phyloP scores from a whole-genome alignment of 2,113 vertebrate genomes.

The Sebastes fasciatus region DNA sequence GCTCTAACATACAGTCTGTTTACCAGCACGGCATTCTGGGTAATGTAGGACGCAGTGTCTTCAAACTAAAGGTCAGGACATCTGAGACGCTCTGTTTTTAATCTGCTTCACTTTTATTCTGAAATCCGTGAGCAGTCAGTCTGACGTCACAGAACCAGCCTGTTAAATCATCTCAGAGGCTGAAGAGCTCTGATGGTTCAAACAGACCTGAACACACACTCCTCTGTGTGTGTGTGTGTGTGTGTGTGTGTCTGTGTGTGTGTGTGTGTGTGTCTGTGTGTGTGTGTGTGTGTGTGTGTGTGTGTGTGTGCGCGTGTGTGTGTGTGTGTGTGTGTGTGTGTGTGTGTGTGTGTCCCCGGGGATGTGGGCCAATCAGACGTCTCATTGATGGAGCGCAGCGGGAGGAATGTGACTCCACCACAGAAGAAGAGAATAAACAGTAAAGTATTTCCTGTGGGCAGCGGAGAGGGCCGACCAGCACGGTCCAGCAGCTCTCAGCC shows the following conservation, averaged over 20 bases:
- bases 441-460: slow-evolving; percentile 62
- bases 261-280: slow-evolving; percentile 2
- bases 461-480: neutral
- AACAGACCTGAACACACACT: slow-evolving; percentile 42
- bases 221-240: slow-evolving; percentile 9
- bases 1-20: no score
- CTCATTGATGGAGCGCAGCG: neutral
- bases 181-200: slow-evolving; percentile 14
- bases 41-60: neutral
- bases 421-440: slow-evolving; percentile 62
- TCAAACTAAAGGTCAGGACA: neutral
- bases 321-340: no score
- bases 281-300: slow-evolving; percentile 5
- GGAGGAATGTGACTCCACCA: slow-evolving; percentile 52
- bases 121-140: neutral
- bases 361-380: slow-evolving; percentile 37
- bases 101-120: neutral
- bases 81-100: no score
- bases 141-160: neutral
- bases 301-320: no score
- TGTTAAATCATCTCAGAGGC: neutral
- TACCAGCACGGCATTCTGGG: neutral
- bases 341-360: no score
- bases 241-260: neutral
- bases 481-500: neutral